phyloP scores from a whole-genome alignment of 2,888 invertebrate species.

The Eucriotettix oculatus region DNA sequence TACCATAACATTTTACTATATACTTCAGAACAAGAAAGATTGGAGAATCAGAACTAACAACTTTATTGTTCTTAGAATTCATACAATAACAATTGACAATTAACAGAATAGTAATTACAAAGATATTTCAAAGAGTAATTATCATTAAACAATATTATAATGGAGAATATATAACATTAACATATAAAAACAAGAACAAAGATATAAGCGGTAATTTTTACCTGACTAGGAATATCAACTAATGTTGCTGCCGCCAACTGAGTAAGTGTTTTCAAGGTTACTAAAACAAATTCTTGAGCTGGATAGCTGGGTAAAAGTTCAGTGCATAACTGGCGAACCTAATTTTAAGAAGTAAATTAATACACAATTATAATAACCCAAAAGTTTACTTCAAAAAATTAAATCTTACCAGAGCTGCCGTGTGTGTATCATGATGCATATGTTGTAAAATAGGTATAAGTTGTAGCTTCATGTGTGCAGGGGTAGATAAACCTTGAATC shows the following conservation, averaged over 20 bases:
- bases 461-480: conserved; percentile 78
- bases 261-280: conserved; percentile 73
- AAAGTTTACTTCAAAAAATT: background rate
- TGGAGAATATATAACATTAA: too few species aligned
- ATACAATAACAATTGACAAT: too few species aligned
- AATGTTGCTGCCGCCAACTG: conserved; percentile 76
- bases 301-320: conserved; percentile 62
- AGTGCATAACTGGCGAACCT: conserved; percentile 58
- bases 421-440: conserved; percentile 73
- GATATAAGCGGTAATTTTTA: conserved; percentile 20
- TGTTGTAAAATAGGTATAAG: conserved; percentile 81
- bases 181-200: too few species aligned
- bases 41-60: too few species aligned
- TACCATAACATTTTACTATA: too few species aligned
- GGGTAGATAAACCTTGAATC: conserved; percentile 85
- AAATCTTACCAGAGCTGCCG: conserved; percentile 46
- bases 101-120: too few species aligned
- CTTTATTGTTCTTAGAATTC: too few species aligned
- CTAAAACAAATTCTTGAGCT: conserved; percentile 59
- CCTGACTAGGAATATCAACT: conserved; percentile 81
- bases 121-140: too few species aligned
- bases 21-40: too few species aligned
- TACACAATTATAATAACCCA: background rate
- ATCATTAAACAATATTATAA: too few species aligned
- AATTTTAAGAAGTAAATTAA: conserved; percentile 6